Conservation (phyloP, 2,113 vertebrate species). For the Pteruthius melanotis region DNA sequence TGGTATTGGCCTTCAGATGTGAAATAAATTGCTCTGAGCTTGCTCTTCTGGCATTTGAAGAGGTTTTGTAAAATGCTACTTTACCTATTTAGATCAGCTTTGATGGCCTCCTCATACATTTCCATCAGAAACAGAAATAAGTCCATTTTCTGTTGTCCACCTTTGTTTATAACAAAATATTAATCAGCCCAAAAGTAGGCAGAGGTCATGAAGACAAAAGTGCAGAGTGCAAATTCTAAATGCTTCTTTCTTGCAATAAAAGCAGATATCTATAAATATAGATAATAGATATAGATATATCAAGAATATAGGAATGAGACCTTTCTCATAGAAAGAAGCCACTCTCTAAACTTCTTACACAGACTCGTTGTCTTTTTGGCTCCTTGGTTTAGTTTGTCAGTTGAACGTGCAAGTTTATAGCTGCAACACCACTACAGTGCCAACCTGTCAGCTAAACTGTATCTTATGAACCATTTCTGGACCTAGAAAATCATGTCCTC, state of each 20-base stretch:
- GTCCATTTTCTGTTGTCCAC: background rate
- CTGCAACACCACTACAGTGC: slow-evolving; percentile 8
- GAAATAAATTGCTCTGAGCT: slow-evolving; percentile 5
- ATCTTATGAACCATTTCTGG: slow-evolving; percentile 8
- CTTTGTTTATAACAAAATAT: background rate
- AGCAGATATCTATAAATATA: background rate
- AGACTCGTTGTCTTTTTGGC: background rate
- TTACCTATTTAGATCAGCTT: background rate
- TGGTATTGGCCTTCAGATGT: background rate
- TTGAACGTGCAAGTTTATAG: slow-evolving; percentile 6
- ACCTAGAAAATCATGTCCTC: background rate
- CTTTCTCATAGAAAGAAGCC: background rate
- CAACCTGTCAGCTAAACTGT: background rate
- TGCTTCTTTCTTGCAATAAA: background rate
- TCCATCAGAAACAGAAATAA: background rate
- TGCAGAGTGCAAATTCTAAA: background rate
- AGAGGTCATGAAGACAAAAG: background rate
- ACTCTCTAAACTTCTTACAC: background rate
- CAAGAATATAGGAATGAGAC: background rate
- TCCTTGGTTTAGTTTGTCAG: slow-evolving; percentile 21
- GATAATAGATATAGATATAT: background rate
- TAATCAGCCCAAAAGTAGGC: background rate
- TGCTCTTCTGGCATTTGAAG: slow-evolving; percentile 42
- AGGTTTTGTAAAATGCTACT: background rate
- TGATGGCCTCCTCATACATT: background rate